Evolutionary conservation across 2,797 vertebrate genomes (phyloP).

Genomic region (Pseudochirops corinnae): DNA sequence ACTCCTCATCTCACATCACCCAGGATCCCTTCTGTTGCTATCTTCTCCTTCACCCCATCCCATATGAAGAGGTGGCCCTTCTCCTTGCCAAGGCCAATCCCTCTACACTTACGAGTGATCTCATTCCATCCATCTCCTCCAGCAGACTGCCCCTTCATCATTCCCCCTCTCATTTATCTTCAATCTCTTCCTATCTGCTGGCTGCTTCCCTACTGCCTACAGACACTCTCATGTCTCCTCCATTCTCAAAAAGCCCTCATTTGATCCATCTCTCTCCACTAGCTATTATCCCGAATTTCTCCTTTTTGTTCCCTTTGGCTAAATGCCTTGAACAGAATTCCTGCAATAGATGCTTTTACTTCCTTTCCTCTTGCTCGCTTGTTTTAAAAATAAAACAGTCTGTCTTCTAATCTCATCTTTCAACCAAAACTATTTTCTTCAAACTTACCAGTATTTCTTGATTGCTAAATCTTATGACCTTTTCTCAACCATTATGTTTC

Average conservation of each 20-base stretch:
- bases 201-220: not conserved
- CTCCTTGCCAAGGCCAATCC: not conserved
- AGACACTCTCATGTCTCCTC: not conserved
- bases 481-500: not conserved
- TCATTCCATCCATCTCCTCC: not conserved
- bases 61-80: not conserved
- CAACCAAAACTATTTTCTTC: not conserved
- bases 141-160: not conserved
- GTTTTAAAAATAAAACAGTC: not conserved
- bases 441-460: not conserved
- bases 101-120: not conserved
- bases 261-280: not conserved
- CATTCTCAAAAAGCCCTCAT: not conserved
- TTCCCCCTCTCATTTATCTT: not conserved
- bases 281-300: not conserved
- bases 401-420: conserved; percentile 6
- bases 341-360: not conserved
- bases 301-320: not conserved
- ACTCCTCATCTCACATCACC: not conserved
- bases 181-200: not conserved
- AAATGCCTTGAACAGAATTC: not conserved
- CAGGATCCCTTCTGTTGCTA: not conserved
- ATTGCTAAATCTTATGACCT: not conserved
- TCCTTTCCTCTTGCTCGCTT: not conserved
- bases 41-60: not conserved